phyloP scores from a whole-genome alignment of 2,888 invertebrate genomes.

The Coleophora deauratella region DNA sequence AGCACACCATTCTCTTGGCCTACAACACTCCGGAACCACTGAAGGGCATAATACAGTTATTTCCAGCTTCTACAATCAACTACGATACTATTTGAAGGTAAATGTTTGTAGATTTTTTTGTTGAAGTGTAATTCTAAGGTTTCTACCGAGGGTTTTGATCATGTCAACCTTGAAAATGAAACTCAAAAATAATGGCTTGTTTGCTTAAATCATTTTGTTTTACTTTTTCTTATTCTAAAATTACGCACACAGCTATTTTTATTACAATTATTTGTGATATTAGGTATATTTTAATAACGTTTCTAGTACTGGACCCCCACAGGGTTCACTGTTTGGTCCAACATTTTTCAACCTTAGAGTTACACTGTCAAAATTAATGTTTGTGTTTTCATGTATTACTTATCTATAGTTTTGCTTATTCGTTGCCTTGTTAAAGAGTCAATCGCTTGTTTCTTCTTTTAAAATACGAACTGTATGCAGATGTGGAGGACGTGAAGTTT shows the following conservation, averaged over 20 bases:
- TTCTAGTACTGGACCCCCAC: slow-evolving; percentile 9
- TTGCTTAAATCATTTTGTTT: no score
- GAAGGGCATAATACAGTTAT: slow-evolving; percentile 72
- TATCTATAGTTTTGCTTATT: slow-evolving; percentile 11
- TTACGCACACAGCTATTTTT: no score
- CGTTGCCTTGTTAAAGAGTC: not conserved
- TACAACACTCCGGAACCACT: slow-evolving; percentile 67
- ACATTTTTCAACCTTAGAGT: not conserved
- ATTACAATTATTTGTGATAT: no score
- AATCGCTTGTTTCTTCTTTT: not conserved
- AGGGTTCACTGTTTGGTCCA: slow-evolving; percentile 9
- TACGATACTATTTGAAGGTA: slow-evolving; percentile 40
- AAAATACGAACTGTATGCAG: slow-evolving; percentile 65
- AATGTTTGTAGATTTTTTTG: slow-evolving; percentile 31
- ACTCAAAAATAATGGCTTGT: not conserved
- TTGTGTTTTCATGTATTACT: slow-evolving; percentile 3
- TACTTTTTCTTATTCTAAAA: no score
- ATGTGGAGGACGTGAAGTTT: slow-evolving; percentile 99
- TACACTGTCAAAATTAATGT: not conserved
- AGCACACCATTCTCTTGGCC: slow-evolving; percentile 68
- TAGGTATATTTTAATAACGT: no score
- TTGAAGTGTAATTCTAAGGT: slow-evolving; percentile 27
- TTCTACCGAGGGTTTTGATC: slow-evolving; percentile 14
- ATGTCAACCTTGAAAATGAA: not conserved
- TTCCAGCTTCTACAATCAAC: slow-evolving; percentile 44